These are phyloP conservation scores for Bilobella aurantiaca DNA, from an alignment of 1,140 invertebrate species.

Conservation along the genomic window DNA sequence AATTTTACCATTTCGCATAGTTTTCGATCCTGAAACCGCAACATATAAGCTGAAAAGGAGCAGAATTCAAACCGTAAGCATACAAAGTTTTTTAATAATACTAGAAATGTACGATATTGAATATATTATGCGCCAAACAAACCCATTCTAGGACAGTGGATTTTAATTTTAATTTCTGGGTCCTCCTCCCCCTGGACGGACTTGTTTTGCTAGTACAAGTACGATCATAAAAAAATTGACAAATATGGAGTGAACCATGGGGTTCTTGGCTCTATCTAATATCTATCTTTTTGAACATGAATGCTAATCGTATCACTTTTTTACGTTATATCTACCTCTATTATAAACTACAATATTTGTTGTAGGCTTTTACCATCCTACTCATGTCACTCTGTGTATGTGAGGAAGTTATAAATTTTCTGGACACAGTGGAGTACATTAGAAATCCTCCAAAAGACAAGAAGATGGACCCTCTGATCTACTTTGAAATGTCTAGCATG, in stretches of 20 bases:
- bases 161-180: no score
- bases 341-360: not conserved
- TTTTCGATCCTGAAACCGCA: not conserved
- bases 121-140: no score
- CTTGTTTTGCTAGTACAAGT: no score
- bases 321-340: no score
- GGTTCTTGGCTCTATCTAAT: no score
- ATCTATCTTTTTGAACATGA: no score
- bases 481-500: not conserved
- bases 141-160: not conserved
- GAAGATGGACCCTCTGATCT: not conserved
- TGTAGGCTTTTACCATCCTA: not conserved
- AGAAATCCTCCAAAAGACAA: not conserved
- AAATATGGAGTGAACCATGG: no score
- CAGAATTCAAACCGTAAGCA: not conserved
- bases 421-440: not conserved
- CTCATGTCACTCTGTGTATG: not conserved
- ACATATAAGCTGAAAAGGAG: not conserved
- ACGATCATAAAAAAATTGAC: no score
- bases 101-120: not conserved
- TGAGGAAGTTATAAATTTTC: not conserved
- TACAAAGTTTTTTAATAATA: not conserved
- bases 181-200: no score
- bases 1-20: conserved; percentile 4
- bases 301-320: no score